phyloP scores from a whole-genome alignment of 1,140 invertebrate species.

The Spodoptera frugiperda region DNA sequence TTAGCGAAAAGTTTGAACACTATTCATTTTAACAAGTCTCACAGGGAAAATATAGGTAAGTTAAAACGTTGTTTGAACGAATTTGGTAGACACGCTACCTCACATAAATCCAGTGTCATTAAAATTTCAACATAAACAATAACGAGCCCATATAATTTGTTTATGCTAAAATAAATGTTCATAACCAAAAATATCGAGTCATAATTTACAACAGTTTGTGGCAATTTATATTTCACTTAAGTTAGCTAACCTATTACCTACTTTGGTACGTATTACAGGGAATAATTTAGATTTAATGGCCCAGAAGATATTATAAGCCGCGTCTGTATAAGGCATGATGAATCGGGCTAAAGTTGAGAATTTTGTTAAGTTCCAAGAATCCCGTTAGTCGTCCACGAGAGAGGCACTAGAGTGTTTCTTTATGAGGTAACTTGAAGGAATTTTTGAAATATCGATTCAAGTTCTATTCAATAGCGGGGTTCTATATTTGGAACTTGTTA shows the following conservation, averaged over 20 bases:
- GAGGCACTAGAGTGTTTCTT: constrained; percentile 76
- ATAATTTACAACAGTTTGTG: constrained; percentile 29
- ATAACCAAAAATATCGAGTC: constrained; percentile 3
- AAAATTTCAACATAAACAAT: neutral
- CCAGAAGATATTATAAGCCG: constrained; percentile 72
- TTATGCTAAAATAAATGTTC: neutral
- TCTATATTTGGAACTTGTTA: constrained; percentile 41
- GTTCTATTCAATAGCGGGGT: constrained; percentile 57
- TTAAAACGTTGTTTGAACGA: no score
- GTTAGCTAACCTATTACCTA: constrained; percentile 51
- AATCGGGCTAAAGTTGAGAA: constrained; percentile 68
- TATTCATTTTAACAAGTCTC: no score
- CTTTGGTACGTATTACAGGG: constrained; percentile 53
- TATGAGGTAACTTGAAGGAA: constrained; percentile 71
- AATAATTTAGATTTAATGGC: constrained; percentile 70
- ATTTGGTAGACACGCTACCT: no score
- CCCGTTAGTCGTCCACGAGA: constrained; percentile 60
- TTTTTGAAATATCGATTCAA: constrained; percentile 77
- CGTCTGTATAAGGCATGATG: constrained; percentile 65
- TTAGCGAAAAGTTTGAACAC: no score
- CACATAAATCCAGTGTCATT: neutral
- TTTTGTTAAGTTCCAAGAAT: constrained; percentile 67
- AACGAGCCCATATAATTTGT: neutral
- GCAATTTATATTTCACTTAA: constrained; percentile 44
- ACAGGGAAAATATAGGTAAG: no score